These are phyloP conservation scores for Nomada ferruginata DNA, from an alignment of 2,888 invertebrate species.

Conservation along the genomic window DNA sequence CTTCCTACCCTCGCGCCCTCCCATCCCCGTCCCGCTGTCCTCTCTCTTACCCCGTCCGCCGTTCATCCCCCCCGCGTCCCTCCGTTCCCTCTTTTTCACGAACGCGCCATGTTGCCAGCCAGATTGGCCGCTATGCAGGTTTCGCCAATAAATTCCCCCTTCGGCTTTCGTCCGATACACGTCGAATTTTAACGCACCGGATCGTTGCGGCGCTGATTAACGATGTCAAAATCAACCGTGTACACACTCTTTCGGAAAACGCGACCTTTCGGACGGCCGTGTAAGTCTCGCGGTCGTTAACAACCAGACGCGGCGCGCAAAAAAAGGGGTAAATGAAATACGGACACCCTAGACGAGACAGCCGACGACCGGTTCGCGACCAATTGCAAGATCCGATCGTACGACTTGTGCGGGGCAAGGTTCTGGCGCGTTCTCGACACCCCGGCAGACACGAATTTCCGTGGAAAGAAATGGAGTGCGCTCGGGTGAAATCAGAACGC, in stretches of 20 bases:
- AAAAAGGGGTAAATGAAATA: background rate
- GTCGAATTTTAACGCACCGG: conserved; percentile 71
- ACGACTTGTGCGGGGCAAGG: background rate
- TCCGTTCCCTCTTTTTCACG: conserved; percentile 69
- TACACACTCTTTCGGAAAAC: conserved; percentile 6
- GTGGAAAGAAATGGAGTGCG: too few species aligned
- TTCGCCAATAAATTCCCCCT: conserved; percentile 71
- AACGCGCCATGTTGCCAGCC: conserved; percentile 74
- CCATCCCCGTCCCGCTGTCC: conserved; percentile 15
- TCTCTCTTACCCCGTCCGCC: conserved; percentile 28
- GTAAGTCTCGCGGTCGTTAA: conserved; percentile 5
- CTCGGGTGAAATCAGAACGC: too few species aligned
- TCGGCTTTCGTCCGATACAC: conserved; percentile 67
- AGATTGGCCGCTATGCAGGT: conserved; percentile 70
- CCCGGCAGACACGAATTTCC: background rate
- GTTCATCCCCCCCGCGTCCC: conserved; percentile 15
- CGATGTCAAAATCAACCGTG: conserved; percentile 63
- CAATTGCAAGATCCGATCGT: background rate
- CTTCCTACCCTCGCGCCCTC: conserved; percentile 40
- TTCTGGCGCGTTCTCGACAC: background rate
- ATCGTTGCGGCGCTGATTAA: conserved; percentile 70
- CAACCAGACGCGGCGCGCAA: background rate
- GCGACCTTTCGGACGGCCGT: background rate
- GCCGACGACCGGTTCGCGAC: conserved; percentile 38
- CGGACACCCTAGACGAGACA: background rate